Percentiles rank a stretch among this genome's conserved stretches.
Conservation (phyloP, 1,140 invertebrate species). For the Pachypeltis micranthus region DNA sequence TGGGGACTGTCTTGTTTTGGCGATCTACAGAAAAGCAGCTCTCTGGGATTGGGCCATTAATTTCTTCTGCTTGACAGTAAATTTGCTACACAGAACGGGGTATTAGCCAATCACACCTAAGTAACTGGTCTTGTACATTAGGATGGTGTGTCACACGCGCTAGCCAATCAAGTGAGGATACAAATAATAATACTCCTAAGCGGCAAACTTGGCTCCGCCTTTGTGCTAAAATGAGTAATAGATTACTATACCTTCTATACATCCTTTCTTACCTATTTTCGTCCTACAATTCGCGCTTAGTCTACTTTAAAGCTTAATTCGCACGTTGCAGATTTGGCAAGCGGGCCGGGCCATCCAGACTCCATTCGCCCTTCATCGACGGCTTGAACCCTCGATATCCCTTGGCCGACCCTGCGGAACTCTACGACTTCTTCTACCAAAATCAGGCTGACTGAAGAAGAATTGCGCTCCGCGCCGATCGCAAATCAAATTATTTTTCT, state of each 20-base stretch:
- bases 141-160: background rate
- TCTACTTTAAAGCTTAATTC: too few relatives aligned
- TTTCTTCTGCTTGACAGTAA: too few relatives aligned
- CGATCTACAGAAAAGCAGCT: too few relatives aligned
- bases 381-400: slow-evolving; percentile 13
- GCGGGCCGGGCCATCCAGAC: background rate
- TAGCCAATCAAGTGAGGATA: background rate
- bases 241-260: background rate
- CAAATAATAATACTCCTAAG: background rate
- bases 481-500: slow-evolving; percentile 2
- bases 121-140: too few relatives aligned
- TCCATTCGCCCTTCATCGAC: slow-evolving; percentile 10
- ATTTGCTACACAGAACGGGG: too few relatives aligned
- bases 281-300: background rate
- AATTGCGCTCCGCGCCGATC: background rate
- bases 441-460: slow-evolving; percentile 15
- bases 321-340: slow-evolving; percentile 18
- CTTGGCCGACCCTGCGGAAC: slow-evolving; percentile 7
- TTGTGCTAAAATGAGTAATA: too few relatives aligned
- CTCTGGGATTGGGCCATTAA: too few relatives aligned
- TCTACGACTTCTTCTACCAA: slow-evolving; percentile 17
- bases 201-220: too few relatives aligned
- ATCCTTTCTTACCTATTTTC: background rate
- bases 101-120: too few relatives aligned
- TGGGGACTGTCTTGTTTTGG: too few relatives aligned